Conservation (phyloP, 1,140 invertebrate genomes). For the Trialeurodes vaporariorum region DNA sequence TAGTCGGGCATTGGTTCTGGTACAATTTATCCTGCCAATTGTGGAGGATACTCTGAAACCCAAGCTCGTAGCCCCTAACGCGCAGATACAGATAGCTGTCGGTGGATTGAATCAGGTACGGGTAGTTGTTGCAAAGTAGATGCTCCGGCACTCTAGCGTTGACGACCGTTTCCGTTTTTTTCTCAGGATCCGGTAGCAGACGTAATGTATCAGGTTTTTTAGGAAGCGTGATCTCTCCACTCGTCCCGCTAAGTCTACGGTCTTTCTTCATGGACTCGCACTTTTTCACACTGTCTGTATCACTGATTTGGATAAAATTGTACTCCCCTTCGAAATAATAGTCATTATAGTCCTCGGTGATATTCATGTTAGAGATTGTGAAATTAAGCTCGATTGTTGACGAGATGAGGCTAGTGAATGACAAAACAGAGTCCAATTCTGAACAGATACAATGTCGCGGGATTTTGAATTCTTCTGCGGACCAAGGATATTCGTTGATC, state of each 20-base stretch:
- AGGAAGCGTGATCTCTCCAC: conserved; percentile 49
- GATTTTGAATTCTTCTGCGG: conserved; percentile 43
- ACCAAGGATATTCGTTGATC: conserved; percentile 62
- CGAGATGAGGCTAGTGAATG: conserved; percentile 48
- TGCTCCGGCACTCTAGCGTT: conserved; percentile 28
- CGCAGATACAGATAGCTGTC: conserved; percentile 60
- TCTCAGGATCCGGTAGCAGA: conserved; percentile 23
- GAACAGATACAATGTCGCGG: conserved; percentile 61
- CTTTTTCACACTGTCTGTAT: conserved; percentile 35
- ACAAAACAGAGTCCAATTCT: conserved; percentile 46
- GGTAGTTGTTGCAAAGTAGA: conserved; percentile 52
- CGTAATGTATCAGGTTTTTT: conserved; percentile 33
- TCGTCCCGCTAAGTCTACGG: conserved; percentile 49
- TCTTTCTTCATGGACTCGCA: conserved; percentile 49
- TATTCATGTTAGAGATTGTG: conserved; percentile 62
- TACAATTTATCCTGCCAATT: conserved; percentile 18
- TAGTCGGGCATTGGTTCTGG: conserved; percentile 44
- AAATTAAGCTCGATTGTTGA: conserved; percentile 58
- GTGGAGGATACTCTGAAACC: conserved; percentile 5
- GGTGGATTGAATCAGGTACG: conserved; percentile 64
- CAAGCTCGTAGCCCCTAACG: conserved; percentile 48
- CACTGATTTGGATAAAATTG: conserved; percentile 20
- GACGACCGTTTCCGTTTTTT: conserved; percentile 36
- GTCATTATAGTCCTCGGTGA: conserved; percentile 65
- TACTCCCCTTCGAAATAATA: conserved; percentile 60